Evolutionary conservation across 2,888 invertebrate species (phyloP), one percentile per base, ranked within the genome.

Genomic region (Heliconius ismenius): DNA sequence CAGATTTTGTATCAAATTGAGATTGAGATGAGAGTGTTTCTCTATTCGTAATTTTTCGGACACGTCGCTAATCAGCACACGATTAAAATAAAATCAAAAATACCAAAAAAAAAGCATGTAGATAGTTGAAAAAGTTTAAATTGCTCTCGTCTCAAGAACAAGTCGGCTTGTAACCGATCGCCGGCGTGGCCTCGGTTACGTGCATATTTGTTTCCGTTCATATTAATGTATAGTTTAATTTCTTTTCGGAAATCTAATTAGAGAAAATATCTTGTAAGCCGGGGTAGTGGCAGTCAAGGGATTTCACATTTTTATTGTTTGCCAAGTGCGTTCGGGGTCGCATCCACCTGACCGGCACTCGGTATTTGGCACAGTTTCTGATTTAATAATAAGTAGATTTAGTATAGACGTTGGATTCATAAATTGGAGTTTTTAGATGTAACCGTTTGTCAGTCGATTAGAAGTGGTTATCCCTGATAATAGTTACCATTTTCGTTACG

Each of bases 401-500:
- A 81, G 78, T 73, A 73, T 81, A 82, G 74, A 79, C 79, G 79
- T 80, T 82, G 73, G 77, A 81, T 77, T 75, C 67, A 75, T 80
- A 76, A 81, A 77, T 80, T 70, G 78, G 79, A 69, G 49, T 74
- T 79, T 73, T 65, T 77, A 76, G 64, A 75, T 80, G 73, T 72
- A 76, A 65, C 63, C 72, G 65, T 77, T 78, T 75, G 73, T 64
- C 62, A 26, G 69, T 73, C 67, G 68, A 79, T 81, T 87, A 89
- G 88, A 88, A 87, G 90, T 91, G 89, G 85, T 88, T 89, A 89
- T 93, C 93, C 93, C 93, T 92, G 92, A 90, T 88, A 92, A 92
- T 92, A 94, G 93, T 94, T 94, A 94, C 93, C 93, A 94, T 92
- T 91, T 91, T 91, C 89, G 88, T 91, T 87, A 84, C 85, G 87